Evolutionary conservation across 2,113 vertebrate genomes (phyloP), one percentile per base, ranked within the genome.

Genomic region (Rhinichthys klamathensis): DNA sequence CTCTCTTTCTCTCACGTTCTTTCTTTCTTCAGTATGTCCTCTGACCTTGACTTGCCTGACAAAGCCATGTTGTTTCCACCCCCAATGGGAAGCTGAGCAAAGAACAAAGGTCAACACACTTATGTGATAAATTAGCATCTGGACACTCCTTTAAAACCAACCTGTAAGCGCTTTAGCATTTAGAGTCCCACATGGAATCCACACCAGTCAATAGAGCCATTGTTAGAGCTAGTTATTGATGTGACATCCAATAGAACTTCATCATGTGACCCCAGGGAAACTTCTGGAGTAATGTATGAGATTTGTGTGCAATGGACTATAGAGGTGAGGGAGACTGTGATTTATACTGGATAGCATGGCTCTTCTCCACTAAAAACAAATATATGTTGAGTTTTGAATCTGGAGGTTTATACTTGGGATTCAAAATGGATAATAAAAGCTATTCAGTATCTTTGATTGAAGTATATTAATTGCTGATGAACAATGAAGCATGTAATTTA

Each of bases 111-210:
- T 88, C 76, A 82, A 74, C 76, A 88, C 49, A 80, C 49, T 81
- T 69, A 77, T 76, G 81, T 84, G 82, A 88, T 80, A 86, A 86
- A 88, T 86, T 88, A 88, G 81, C 63, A 54, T 85, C 79, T 82
- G 51, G 83, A 82, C 41, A 70, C 84, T 79, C 77, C 81, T 73
- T 84, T 54, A 84, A 84, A 86, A 75, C 75, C 81, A 81, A 70
- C 76, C n/a, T 80, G 75, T 81, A 84, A 86, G 82, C 51, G 30
- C 27, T 41, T 16, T 13, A 69, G 58, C 35, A 76, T 88, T 83
- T 67, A 63, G 81, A 70, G 60, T 86, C 77, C 69, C 70, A 81
- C 82, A 81, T 54, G 69, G 61, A 77, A 35, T 78, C 69, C 69
- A 23, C n/a, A 21, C 25, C 60, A 69, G 87, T 86, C 87, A 86